Conservation (phyloP, 2,888 invertebrate genomes). For the Yponomeuta sedellus region DNA sequence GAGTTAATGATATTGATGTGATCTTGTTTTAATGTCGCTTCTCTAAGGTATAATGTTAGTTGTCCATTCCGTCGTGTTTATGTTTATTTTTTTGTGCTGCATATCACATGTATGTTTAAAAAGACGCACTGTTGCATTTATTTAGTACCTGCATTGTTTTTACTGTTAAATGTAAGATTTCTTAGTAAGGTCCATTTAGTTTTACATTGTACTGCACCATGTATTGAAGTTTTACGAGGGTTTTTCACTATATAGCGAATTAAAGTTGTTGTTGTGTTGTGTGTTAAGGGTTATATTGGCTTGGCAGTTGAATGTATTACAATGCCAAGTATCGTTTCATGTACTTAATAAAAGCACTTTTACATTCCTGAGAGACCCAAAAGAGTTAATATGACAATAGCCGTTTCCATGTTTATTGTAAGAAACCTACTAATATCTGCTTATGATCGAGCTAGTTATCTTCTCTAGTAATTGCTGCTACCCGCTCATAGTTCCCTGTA, state of each 20-base stretch:
- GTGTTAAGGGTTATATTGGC: conserved; percentile 18
- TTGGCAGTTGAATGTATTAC: not conserved
- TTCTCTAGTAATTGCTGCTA: not conserved
- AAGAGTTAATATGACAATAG: not conserved
- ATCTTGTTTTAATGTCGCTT: not conserved
- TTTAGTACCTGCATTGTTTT: not conserved
- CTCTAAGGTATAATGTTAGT: not conserved
- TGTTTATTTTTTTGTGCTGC: not conserved
- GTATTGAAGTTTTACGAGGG: conserved; percentile 29
- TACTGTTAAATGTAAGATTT: not conserved
- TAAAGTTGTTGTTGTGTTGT: conserved; percentile 31
- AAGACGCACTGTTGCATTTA: conserved; percentile 1
- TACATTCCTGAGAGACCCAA: not conserved
- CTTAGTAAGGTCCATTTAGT: not conserved
- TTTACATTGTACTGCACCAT: not conserved
- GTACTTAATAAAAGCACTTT: not conserved
- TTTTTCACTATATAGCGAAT: conserved; percentile 7
- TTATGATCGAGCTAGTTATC: not conserved
- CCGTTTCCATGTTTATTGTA: not conserved
- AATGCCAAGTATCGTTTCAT: not conserved
- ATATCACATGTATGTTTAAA: conserved; percentile 34
- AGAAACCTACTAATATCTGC: not conserved
- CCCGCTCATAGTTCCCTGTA: not conserved
- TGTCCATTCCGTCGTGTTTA: not conserved
- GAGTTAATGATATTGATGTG: not conserved